Base-by-base conservation (phyloP, 2,113 vertebrate genomes). In the Orientallactaga bullata region DNA sequence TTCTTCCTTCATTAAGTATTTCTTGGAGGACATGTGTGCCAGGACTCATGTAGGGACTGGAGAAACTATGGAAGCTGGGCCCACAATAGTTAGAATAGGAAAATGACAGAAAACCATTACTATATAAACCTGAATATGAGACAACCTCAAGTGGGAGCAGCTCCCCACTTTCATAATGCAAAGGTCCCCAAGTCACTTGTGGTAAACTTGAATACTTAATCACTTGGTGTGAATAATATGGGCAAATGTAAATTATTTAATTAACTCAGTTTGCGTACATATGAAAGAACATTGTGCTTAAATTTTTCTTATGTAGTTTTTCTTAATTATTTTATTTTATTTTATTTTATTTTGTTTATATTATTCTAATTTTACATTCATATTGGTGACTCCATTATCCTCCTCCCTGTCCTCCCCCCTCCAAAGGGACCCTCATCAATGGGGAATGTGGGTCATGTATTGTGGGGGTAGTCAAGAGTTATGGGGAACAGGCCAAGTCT, bases 1-100 rank as follows among this genome's bases (percentile, higher is more conserved):
- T 60, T 93, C 72, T 61, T 89, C 12, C 32, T 87, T 86, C 18
- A 93, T 24, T 89, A 91, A 87, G 9, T 84, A 42, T 85, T 89
- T 76, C 55, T 91, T 80, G 87, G 84, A 71, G 61, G 18, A 87
- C 32, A 21, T 90, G 58, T 26, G 47, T 87, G 2, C 71, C 30
- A 42, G 23, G 28, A 51, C 30, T 93, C 21, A 58, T 47, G 32
- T 47, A 42, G 69, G 47, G 76, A 24, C 37, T 69, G 28, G 30
- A 15, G 30, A 80, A 65, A 65, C 32, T 72, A 4, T 78, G 37
- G 28, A 20, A 88, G 65, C 61, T 23, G 65, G 32, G 28, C 28
- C 35, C 21, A 69, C 60, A 61, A n/a, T 26, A 23, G 51, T 20
- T 12, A 15, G 58, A 47, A 72, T n/a, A 7, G n/a, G n/a, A 72